A percentile compares a stretch with the other conserved stretches of the same genome.
phyloP scores from a whole-genome alignment of 2,113 vertebrate genomes.

The Mormyrus lacerda region DNA sequence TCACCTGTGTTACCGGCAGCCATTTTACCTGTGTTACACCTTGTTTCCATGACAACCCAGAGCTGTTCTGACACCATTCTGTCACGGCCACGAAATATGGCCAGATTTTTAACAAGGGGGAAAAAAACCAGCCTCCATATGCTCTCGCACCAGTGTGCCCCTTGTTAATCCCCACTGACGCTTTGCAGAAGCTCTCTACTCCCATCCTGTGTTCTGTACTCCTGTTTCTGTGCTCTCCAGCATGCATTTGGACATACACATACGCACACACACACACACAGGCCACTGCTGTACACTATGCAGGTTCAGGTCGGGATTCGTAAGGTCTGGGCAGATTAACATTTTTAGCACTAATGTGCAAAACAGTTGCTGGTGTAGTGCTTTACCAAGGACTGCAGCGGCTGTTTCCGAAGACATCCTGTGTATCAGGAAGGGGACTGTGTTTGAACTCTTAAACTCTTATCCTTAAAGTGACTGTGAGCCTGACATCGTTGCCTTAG shows the following conservation, averaged over 20 bases:
- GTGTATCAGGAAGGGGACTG: background rate
- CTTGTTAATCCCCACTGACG: background rate
- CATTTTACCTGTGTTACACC: conserved; percentile 12
- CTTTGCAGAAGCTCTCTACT: background rate
- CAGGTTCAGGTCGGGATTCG: background rate
- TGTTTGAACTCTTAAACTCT: background rate
- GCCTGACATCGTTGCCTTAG: background rate
- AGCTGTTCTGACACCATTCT: conserved; percentile 1
- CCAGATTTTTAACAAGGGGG: background rate
- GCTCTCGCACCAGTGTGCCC: background rate
- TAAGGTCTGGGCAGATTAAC: background rate
- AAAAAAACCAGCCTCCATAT: background rate
- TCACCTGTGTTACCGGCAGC: conserved; percentile 2
- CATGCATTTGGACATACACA: background rate
- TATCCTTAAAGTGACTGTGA: background rate
- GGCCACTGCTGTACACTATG: background rate
- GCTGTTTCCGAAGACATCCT: background rate
- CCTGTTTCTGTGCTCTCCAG: background rate
- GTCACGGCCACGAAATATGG: background rate
- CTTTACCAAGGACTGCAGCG: background rate
- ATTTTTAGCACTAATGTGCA: background rate
- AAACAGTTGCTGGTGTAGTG: background rate
- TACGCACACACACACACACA: background rate
- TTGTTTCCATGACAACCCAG: conserved; percentile 11
- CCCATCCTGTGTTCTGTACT: background rate